Evolutionary conservation across 2,797 vertebrate species (phyloP), one percentile per base, ranked within the genome.

Genomic region (Pangasius sanitwongsei): DNA sequence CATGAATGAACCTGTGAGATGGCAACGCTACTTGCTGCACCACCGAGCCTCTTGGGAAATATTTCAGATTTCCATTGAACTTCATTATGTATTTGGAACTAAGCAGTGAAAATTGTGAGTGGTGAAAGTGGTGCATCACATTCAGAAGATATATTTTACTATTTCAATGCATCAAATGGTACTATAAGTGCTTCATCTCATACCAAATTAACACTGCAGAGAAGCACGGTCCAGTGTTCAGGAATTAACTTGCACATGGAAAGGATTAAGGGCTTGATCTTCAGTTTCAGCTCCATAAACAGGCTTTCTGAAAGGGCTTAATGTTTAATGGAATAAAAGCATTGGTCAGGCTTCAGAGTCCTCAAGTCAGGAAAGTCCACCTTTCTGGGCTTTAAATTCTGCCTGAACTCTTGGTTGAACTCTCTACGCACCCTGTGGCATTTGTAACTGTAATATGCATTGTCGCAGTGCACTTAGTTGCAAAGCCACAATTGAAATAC

Each of bases 241-340:
- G 91, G 95, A 92, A 95, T 95, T 95, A 95, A 84, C 84, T 86
- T 90, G 94, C 96, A 95, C 95, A 96, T 96, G 96, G 92, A 94
- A 93, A 70, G 93, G 95, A 96, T 96, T 96, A 96, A 83, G 90
- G 88, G 87, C 86, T 89, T 95, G 93, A 95, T 94, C 94, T 94
- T 89, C 87, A 50, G 77, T 92, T 92, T 93, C 88, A 84, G 74
- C 89, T 91, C 91, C 90, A 87, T 93, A 87, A 88, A 93, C 92
- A 48, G 69, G 88, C 89, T 92, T 91, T 88, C 59, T 93, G 89
- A 94, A 87, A 86, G 90, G 92, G 93, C 93, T 96, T 95, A 95
- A 93, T 89, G 93, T 94, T 95, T 90, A 90, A 89, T 91, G 87
- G 92, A 95, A 95, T 95, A 81, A 84, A 84, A 70, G 83, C 88